phyloP scores from a whole-genome alignment of 2,888 invertebrate species.

The Dermolepida albohirtum region DNA sequence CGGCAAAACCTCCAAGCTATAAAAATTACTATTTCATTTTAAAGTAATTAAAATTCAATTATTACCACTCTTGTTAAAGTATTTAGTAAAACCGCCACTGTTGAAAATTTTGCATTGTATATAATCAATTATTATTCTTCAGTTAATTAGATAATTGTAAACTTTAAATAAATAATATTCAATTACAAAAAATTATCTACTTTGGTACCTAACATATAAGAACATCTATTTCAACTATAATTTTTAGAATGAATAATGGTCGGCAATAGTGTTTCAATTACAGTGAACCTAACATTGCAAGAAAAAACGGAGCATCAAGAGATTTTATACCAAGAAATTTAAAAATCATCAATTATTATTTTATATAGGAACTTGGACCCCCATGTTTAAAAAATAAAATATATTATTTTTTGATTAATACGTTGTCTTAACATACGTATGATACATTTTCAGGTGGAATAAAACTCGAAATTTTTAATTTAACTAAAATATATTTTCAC shows the following conservation, averaged over 20 bases:
- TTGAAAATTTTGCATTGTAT: not conserved
- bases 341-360: constrained; percentile 19
- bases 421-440: constrained; percentile 15
- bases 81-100: constrained; percentile 22
- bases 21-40: constrained; percentile 28
- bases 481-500: constrained; percentile 62
- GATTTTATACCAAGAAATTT: constrained; percentile 30
- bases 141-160: constrained; percentile 50
- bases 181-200: constrained; percentile 54
- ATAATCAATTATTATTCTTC: constrained; percentile 9
- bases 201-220: constrained; percentile 60
- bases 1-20: constrained; percentile 32
- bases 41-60: constrained; percentile 3
- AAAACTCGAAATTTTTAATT: constrained; percentile 57
- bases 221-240: constrained; percentile 57
- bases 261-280: constrained; percentile 58
- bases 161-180: constrained; percentile 58
- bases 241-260: constrained; percentile 60
- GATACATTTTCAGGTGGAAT: constrained; percentile 49
- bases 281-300: constrained; percentile 58
- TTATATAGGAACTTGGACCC: constrained; percentile 64
- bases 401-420: constrained; percentile 13
- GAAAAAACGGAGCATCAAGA: constrained; percentile 14
- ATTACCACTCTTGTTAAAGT: constrained; percentile 18
- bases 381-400: constrained; percentile 43